A percentile compares a stretch with the other conserved stretches of the same genome.
Conservation (phyloP, 2,113 vertebrate genomes). For the Chunga burmeisteri region DNA sequence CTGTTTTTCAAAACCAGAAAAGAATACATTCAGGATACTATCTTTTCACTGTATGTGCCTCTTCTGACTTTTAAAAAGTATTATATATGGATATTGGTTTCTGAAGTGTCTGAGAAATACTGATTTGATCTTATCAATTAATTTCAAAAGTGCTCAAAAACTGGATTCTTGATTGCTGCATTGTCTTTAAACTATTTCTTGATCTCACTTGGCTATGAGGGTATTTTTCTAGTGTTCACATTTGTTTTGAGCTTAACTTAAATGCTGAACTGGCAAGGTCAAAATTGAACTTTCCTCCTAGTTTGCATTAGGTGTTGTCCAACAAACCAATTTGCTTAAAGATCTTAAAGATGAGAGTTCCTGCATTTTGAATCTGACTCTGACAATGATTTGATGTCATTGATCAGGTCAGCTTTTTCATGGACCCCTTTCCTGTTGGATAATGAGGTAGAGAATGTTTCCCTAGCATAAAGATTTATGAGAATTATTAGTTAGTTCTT, state of each 20-base stretch:
- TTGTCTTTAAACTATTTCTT: not conserved
- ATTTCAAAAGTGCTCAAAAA: not conserved
- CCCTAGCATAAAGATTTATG: not conserved
- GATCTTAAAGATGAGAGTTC: not conserved
- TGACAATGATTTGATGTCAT: not conserved
- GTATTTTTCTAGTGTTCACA: not conserved
- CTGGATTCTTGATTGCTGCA: not conserved
- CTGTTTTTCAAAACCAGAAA: not conserved
- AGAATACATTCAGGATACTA: not conserved
- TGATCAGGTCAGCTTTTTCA: not conserved
- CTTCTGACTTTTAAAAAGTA: not conserved
- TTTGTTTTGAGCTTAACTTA: not conserved
- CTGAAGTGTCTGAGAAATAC: not conserved
- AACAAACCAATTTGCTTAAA: not conserved
- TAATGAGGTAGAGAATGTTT: not conserved
- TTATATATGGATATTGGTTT: not conserved
- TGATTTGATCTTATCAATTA: not conserved
- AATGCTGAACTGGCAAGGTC: not conserved
- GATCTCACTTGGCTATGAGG: not conserved
- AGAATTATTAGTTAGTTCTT: not conserved
- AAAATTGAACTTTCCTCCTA: not conserved
- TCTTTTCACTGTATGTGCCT: not conserved
- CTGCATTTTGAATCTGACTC: not conserved
- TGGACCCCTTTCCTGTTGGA: not conserved
- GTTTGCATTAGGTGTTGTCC: not conserved